Percentiles rank a stretch among this genome's conserved stretches.
Evolutionary conservation across 2,113 vertebrate species (phyloP).

Genomic region (Tyto alba): DNA sequence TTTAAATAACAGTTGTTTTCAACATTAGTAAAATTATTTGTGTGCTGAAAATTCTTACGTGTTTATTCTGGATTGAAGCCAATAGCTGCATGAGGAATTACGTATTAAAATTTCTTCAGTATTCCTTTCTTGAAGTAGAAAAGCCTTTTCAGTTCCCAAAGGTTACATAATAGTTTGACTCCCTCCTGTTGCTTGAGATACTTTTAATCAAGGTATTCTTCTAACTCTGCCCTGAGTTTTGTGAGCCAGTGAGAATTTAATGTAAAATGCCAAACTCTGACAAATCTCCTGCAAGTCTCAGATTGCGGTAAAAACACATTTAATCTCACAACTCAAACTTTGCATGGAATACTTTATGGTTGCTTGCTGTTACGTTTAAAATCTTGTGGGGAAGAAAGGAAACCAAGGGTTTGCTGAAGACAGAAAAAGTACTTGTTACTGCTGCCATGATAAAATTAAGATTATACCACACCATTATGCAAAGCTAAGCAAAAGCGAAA

Average conservation of each 20-base stretch:
- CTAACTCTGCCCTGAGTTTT: background rate
- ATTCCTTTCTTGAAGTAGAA: background rate
- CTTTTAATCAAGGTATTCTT: background rate
- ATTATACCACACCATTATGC: background rate
- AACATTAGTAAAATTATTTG: background rate
- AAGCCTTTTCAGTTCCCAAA: background rate
- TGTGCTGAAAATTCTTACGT: background rate
- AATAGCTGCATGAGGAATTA: background rate
- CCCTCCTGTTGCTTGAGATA: background rate
- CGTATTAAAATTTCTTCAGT: background rate
- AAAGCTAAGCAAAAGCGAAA: background rate
- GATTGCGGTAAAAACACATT: background rate
- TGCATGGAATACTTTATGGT: background rate
- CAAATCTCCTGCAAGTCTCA: background rate
- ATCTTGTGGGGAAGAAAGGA: background rate
- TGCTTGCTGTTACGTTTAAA: background rate
- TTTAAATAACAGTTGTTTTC: background rate
- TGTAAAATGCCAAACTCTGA: accelerated
- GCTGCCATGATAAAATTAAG: background rate
- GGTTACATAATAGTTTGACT: background rate
- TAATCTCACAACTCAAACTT: background rate
- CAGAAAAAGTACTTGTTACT: background rate
- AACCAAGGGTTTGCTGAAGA: background rate
- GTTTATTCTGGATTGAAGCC: background rate
- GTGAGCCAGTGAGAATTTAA: background rate